Conservation (phyloP, 2,888 invertebrate genomes). For the Petrolisthes cinctipes region DNA sequence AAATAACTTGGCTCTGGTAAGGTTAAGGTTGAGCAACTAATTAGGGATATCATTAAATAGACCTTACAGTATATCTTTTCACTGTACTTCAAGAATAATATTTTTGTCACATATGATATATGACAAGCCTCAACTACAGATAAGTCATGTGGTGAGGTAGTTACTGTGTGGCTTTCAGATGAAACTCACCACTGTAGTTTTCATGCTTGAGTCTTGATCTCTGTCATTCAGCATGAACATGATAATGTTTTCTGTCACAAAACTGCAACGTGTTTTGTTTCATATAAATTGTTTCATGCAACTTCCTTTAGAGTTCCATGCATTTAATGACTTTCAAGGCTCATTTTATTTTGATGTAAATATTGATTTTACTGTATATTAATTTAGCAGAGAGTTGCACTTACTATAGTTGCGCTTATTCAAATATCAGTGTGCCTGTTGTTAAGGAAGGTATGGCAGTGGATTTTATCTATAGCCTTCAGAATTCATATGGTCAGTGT, state of each 20-base stretch:
- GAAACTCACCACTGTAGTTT: slow-evolving; percentile 28
- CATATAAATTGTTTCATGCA: slow-evolving; percentile 20
- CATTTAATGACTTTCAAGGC: slow-evolving; percentile 29
- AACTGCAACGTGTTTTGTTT: slow-evolving; percentile 17
- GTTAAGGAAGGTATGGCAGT: too few relatives aligned
- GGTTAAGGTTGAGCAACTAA: too few relatives aligned
- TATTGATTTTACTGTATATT: background rate
- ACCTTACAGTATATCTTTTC: too few relatives aligned
- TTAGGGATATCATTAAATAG: too few relatives aligned
- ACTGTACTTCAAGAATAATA: too few relatives aligned
- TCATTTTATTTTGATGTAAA: slow-evolving; percentile 20
- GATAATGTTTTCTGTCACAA: slow-evolving; percentile 1
- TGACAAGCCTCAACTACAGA: background rate
- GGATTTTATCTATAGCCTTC: too few relatives aligned
- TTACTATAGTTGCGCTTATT: background rate
- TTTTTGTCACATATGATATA: background rate
- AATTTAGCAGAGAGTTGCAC: background rate
- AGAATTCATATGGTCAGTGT: too few relatives aligned
- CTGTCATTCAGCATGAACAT: slow-evolving; percentile 40
- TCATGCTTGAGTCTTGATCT: slow-evolving; percentile 36
- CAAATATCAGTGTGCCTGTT: background rate
- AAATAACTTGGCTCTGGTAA: too few relatives aligned
- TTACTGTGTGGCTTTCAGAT: slow-evolving; percentile 27
- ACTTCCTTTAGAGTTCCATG: slow-evolving; percentile 25
- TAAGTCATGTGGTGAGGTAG: background rate